Percentiles rank a stretch among this genome's conserved stretches.
Conservation (phyloP, 2,797 vertebrate species). For the Miichthys miiuy region DNA sequence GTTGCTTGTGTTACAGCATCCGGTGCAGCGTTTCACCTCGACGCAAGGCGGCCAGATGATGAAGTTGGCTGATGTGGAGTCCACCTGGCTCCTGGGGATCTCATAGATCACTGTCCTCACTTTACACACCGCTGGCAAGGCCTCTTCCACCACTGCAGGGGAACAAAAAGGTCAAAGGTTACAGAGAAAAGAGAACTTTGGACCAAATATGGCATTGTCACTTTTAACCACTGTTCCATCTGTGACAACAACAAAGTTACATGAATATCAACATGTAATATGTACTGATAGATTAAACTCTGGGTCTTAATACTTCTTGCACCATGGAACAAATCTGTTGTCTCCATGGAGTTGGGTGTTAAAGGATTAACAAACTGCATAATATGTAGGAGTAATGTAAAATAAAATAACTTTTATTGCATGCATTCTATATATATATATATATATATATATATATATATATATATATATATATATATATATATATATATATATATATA, state of each 20-base stretch:
- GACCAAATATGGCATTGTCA: neutral
- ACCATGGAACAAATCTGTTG: neutral
- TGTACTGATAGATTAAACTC: no score
- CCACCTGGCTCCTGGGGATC: constrained; percentile 96
- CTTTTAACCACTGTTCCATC: neutral
- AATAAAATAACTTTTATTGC: neutral
- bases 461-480: no score
- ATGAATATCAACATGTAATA: no score
- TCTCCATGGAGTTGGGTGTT: neutral
- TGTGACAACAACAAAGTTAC: no score
- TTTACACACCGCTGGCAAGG: constrained; percentile 92
- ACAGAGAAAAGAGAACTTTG: neutral
- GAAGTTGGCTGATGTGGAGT: constrained; percentile 96
- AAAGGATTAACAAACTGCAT: neutral
- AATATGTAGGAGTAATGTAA: neutral
- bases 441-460: no score
- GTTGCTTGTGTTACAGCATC: constrained; percentile 97
- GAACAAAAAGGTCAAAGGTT: neutral
- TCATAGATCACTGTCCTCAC: constrained; percentile 94
- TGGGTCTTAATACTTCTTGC: no score
- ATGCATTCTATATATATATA: no score
- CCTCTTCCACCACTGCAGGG: constrained; percentile 88
- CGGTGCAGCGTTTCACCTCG: constrained; percentile 95
- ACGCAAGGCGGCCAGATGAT: constrained; percentile 97
- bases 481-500: no score